Base-by-base conservation (phyloP, 2,797 vertebrate genomes). In the Rhynchotus rufescens region DNA sequence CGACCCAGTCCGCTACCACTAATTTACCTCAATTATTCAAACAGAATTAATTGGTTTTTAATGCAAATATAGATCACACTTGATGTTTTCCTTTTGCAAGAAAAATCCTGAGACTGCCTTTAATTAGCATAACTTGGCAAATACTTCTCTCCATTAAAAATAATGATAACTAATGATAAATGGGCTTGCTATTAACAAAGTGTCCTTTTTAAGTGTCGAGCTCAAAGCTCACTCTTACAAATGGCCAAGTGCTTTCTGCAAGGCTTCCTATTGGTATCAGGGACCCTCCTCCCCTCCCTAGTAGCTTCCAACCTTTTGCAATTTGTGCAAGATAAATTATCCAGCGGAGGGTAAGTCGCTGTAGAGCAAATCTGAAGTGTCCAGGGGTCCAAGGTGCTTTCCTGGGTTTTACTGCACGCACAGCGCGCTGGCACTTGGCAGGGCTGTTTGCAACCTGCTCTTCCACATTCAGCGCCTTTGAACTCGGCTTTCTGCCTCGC, bases 11-110 rank as follows among this genome's bases (percentile, higher is more conserved):
- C 30, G 16, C 82, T 89, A 94, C 84, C 77, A 77, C 34, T 87
- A 78, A 92, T 92, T 95, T 97, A 94, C 84, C 77, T 84, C 80
- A 88, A 81, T 88, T 95, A 93, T 89, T 91, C 75, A 74, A 92
- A 94, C 88, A 81, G 75, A 51, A 77, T 51, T 83, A 80, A 84
- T 60, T 88, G 76, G 82, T 60, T 94, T 93, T 92, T 87, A 95
- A 92, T 79, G 69, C 65, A 95, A 96, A 92, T 88, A 92, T 10
- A 57, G 78, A 93, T 64, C 76, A 66, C 86, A 73, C 66, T 72
- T 82, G 44, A 81, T 62, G 60, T 38, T 85, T 80, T 90, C 40
- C 79, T 90, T 94, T 90, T 74, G 60, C 45, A 38, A 52, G 77
- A 67, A 34, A 95, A 91, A 64, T 51, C 20, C 20, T 68, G 56